Base-by-base conservation (phyloP, 2,797 vertebrate genomes). In the Pipistrellus pygmaeus region DNA sequence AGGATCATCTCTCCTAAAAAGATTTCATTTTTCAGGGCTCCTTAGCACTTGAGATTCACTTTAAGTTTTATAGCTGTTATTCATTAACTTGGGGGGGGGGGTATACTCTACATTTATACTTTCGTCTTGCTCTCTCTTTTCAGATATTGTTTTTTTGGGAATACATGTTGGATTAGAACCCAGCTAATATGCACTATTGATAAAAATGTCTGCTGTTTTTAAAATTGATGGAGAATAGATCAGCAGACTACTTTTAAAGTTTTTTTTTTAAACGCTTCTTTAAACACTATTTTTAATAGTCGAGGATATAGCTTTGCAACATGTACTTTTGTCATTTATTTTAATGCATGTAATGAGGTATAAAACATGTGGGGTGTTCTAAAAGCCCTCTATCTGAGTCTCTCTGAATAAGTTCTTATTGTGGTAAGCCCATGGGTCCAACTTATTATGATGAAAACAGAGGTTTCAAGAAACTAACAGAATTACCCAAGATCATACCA, bases 1-100 rank as follows among this genome's bases (percentile, higher is more conserved):
- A 97, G 55, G 87, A 96, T 91, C 85, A 92, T 80, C 73, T 91
- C 90, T 96, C 89, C 88, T 83, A 87, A 94, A 95, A 96, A 85
- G 32, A 87, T 93, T 89, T 93, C 55, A 11, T 81, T 96, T 96
- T 76, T 93, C 57, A 89, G 85, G 72, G 73, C 32, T 82, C 27
- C 60, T 72, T 76, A 82, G 71, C 44, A 87, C 60, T 35, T 53
- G 53, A 88, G 94, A 69, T 95, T 90, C 76, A 95, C 72, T 89
- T 90, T 90, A 80, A 93, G 41, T 90, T 95, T 85, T 62, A 87
- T 62, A 91, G 68, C n/a, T 93, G 21, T 73, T 91, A 35, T 77
- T 96, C 93, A 44, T 92, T 90, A 87, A 13, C 82, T 71, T 92
- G 55, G 25, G 46, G 15, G 23, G 23, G 27, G n/a, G 27, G 44